A percentile compares a stretch with the other conserved stretches of the same genome.
Conservation (phyloP, 2,113 vertebrate species). For the Danionella cerebrum region DNA sequence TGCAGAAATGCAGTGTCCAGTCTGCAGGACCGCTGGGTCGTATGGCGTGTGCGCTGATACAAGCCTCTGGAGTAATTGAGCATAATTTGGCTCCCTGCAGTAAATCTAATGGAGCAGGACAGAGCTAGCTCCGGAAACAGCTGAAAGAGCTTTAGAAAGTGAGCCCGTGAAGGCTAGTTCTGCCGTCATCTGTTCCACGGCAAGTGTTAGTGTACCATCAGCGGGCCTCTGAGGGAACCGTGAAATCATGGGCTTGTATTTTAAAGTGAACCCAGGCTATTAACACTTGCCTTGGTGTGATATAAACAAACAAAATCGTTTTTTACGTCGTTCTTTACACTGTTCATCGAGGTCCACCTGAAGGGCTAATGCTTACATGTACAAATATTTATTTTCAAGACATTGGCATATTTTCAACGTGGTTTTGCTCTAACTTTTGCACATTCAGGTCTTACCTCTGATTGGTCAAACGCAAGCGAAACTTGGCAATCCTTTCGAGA, state of each 20-base stretch:
- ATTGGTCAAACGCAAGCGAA: no score
- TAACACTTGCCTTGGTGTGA: no score
- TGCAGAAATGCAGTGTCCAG: constrained; percentile 19
- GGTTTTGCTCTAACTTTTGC: no score
- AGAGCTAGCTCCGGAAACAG: constrained; percentile 34
- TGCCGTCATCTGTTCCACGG: not conserved
- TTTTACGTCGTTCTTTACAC: no score
- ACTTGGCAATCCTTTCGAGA: no score
- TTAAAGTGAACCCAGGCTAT: no score
- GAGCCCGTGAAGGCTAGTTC: not conserved
- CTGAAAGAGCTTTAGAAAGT: constrained; percentile 4
- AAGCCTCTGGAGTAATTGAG: constrained; percentile 65
- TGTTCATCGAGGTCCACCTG: no score
- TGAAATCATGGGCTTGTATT: constrained; percentile 5
- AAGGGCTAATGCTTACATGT: no score
- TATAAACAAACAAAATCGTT: no score
- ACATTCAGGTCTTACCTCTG: no score
- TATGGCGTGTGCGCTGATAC: constrained; percentile 50
- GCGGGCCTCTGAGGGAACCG: not conserved
- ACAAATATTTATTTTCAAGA: no score
- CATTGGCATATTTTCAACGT: no score
- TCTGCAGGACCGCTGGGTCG: not conserved
- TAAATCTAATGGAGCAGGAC: constrained; percentile 62
- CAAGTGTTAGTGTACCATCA: not conserved
- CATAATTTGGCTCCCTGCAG: constrained; percentile 66